Evolutionary conservation across 1,140 invertebrate species (phyloP).

Genomic region (Drosophila mojavensis): DNA sequence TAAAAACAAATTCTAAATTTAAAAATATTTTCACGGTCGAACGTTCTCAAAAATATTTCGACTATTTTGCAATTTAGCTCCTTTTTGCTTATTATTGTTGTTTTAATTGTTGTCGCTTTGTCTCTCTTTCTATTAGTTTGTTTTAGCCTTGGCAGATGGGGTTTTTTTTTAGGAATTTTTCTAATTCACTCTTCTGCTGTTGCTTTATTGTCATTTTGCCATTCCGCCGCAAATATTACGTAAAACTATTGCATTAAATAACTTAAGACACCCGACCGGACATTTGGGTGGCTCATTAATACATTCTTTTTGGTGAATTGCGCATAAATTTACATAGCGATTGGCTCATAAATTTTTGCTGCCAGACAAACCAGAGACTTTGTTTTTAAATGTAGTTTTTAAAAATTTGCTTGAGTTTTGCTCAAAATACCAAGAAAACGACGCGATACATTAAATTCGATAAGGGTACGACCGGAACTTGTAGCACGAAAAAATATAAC

Average conservation of each 20-base stretch:
- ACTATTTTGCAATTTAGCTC: conserved; percentile 46
- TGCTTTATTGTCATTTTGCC: conserved; percentile 29
- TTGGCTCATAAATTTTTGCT: conserved; percentile 48
- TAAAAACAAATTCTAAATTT: conserved; percentile 70
- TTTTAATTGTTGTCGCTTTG: conserved; percentile 14
- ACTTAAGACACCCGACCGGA: conserved; percentile 23
- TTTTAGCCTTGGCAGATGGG: conserved; percentile 32
- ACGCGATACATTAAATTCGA: conserved; percentile 58
- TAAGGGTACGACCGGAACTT: conserved; percentile 64
- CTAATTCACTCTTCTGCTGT: background rate
- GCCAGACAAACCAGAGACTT: conserved; percentile 43
- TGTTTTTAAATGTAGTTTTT: conserved; percentile 21
- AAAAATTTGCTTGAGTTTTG: conserved; percentile 29
- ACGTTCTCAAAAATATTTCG: conserved; percentile 54
- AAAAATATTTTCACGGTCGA: conserved; percentile 69
- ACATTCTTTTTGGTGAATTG: conserved; percentile 1
- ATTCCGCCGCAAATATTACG: conserved; percentile 38
- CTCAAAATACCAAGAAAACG: conserved; percentile 37
- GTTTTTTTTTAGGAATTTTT: conserved; percentile 12
- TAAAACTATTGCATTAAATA: conserved; percentile 49
- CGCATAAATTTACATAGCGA: conserved; percentile 40
- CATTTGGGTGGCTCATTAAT: conserved; percentile 36
- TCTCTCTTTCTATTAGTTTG: conserved; percentile 27
- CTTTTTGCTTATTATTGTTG: conserved; percentile 23
- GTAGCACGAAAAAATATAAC: conserved; percentile 23